Evolutionary conservation across 2,888 invertebrate genomes (phyloP).

Genomic region (Gasteruption jaculator): DNA sequence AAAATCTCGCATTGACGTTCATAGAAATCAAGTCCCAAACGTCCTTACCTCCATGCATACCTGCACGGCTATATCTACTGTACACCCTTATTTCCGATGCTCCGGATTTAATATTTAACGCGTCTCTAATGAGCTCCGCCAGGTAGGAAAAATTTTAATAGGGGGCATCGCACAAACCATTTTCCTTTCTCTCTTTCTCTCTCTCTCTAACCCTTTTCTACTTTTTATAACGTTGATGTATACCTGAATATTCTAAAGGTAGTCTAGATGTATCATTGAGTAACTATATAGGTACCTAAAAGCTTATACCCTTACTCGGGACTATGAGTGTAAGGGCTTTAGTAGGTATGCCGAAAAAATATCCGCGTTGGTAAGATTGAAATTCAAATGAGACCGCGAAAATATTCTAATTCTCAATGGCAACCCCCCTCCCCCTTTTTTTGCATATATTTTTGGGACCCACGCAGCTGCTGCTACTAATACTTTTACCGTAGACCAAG

Average conservation of each 20-base stretch:
- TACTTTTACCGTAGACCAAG: too few species aligned
- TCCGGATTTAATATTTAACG: conserved; percentile 37
- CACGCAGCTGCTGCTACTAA: conserved; percentile 52
- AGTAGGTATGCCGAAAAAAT: conserved; percentile 33
- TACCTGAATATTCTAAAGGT: conserved; percentile 35
- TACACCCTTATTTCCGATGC: too few species aligned
- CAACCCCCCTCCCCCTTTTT: conserved; percentile 51
- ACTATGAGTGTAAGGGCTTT: too few species aligned
- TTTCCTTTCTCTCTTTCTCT: background rate
- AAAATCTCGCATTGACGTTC: too few species aligned
- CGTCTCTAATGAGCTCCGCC: conserved; percentile 45
- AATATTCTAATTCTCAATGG: conserved; percentile 50
- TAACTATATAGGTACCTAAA: conserved; percentile 22
- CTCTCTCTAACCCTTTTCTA: background rate
- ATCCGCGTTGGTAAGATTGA: conserved; percentile 40
- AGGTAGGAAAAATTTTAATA: conserved; percentile 21
- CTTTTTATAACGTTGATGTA: too few species aligned
- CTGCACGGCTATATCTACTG: too few species aligned
- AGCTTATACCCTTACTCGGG: conserved; percentile 19
- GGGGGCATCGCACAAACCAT: conserved; percentile 3
- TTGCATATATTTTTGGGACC: conserved; percentile 42
- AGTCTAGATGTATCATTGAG: conserved; percentile 27
- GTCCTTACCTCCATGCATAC: too few species aligned
- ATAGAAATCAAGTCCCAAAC: too few species aligned
- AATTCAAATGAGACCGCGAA: conserved; percentile 54